These are phyloP conservation scores for Paramormyrops hopkinsi DNA, from an alignment of 2,797 vertebrate genomes.

Conservation along the genomic window DNA sequence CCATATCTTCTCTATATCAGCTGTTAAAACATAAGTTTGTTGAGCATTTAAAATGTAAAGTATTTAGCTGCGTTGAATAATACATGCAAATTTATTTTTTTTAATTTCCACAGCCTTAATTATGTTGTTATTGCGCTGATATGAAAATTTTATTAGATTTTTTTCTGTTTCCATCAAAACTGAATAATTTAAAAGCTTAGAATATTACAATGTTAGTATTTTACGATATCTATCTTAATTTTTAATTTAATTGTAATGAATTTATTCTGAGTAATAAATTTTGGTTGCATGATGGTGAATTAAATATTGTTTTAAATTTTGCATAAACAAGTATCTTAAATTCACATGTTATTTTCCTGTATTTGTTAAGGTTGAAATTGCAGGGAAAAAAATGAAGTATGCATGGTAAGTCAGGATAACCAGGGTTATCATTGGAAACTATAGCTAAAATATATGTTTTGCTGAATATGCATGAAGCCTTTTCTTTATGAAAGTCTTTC, in stretches of 20 bases:
- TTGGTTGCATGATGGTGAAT: background rate
- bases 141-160: background rate
- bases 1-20: background rate
- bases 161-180: background rate
- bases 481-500: conserved; percentile 13
- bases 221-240: background rate
- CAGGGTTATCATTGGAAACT: background rate
- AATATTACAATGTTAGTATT: background rate
- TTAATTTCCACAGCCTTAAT: background rate
- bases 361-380: background rate
- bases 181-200: background rate
- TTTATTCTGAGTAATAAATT: background rate
- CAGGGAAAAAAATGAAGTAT: background rate
- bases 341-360: background rate
- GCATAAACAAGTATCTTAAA: background rate
- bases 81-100: background rate
- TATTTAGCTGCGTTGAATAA: background rate
- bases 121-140: background rate
- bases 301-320: background rate
- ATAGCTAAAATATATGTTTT: background rate
- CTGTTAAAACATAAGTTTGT: background rate
- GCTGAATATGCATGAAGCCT: background rate
- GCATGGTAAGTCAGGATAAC: background rate
- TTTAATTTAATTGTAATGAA: background rate
- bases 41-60: background rate